Conservation (phyloP, 2,888 invertebrate genomes). For the Volucella bombylans region DNA sequence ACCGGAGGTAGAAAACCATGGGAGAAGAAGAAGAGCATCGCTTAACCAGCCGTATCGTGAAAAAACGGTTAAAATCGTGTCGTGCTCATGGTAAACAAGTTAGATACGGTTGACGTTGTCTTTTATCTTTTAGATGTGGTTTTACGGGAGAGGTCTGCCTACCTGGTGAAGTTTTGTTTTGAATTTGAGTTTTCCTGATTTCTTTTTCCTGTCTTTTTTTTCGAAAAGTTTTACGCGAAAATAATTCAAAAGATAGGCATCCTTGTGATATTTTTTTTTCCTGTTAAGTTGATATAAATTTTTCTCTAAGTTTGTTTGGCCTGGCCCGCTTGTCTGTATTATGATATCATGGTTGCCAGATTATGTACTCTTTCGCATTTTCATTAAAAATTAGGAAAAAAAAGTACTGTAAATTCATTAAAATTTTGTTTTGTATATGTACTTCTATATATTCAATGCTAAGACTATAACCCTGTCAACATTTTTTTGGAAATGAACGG, state of each 20-base stretch:
- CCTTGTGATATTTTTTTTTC: constrained; percentile 6
- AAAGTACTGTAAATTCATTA: no score
- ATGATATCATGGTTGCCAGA: no score
- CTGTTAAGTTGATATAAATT: constrained; percentile 19
- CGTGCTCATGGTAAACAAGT: constrained; percentile 45
- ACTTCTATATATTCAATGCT: no score
- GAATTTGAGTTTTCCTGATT: constrained; percentile 3
- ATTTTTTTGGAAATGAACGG: no score
- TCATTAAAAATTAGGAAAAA: no score
- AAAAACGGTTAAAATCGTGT: constrained; percentile 39
- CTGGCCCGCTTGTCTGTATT: no score
- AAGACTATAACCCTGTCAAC: no score
- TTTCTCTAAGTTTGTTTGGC: background rate
- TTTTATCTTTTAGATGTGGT: constrained; percentile 7
- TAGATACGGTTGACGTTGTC: constrained; percentile 33
- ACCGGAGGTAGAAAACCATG: no score
- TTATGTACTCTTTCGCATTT: no score
- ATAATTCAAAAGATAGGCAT: constrained; percentile 23
- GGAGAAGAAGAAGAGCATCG: background rate
- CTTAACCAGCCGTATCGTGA: constrained; percentile 13
- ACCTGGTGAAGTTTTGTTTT: constrained; percentile 19
- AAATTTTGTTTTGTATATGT: no score
- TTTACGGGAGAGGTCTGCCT: background rate
- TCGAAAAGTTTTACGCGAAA: constrained; percentile 17
- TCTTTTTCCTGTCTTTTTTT: background rate